Evolutionary conservation across 2,797 vertebrate genomes (phyloP).

Genomic region (Scarus forsteni): DNA sequence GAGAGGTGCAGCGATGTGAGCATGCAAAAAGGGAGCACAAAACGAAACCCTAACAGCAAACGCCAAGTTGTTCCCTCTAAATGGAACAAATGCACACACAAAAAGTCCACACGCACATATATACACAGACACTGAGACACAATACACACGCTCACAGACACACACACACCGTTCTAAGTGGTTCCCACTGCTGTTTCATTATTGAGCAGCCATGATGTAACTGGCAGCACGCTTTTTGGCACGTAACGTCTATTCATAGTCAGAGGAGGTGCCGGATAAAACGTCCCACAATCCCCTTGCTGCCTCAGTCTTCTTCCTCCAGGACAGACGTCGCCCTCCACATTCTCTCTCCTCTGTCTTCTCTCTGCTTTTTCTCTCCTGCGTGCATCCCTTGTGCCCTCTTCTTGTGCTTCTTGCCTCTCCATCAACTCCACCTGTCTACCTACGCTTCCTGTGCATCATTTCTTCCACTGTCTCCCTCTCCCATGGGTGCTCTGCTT

Average conservation of each 20-base stretch:
- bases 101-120: constrained; percentile 15
- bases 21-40: constrained; percentile 49
- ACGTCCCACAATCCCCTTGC: constrained; percentile 58
- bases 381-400: constrained; percentile 18
- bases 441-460: constrained; percentile 32
- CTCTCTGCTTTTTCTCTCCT: constrained; percentile 1
- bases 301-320: constrained; percentile 49
- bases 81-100: constrained; percentile 64
- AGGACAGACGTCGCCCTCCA: constrained; percentile 39
- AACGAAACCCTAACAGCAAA: constrained; percentile 55
- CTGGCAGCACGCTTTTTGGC: constrained; percentile 79
- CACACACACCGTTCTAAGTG: constrained; percentile 73
- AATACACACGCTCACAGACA: constrained; percentile 41
- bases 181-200: constrained; percentile 80
- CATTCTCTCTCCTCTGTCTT: constrained; percentile 22
- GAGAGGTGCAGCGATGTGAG: constrained; percentile 50
- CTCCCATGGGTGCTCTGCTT: constrained; percentile 58
- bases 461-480: not conserved
- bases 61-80: constrained; percentile 55
- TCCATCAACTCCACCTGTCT: constrained; percentile 56
- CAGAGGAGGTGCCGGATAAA: constrained; percentile 65
- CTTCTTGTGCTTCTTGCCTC: constrained; percentile 19
- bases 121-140: constrained; percentile 42
- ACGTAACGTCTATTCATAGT: constrained; percentile 84
- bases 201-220: constrained; percentile 85